These are phyloP conservation scores for Bergia puertoricense DNA, from an alignment of 92 coral and sea anemone genomes.

Conservation along the genomic window DNA sequence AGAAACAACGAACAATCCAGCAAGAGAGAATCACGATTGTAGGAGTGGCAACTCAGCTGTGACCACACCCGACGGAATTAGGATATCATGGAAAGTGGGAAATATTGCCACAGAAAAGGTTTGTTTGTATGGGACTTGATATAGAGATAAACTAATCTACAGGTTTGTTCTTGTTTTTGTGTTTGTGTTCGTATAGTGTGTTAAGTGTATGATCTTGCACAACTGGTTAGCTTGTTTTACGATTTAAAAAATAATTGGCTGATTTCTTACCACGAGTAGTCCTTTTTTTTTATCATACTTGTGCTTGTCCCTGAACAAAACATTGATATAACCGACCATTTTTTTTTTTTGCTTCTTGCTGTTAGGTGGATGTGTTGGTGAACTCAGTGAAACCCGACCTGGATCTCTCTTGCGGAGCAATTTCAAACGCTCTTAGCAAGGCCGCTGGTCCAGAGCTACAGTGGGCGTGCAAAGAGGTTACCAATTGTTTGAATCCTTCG, in stretches of 20 bases:
- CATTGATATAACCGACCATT: background rate
- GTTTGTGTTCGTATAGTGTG: no score
- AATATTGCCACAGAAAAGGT: background rate
- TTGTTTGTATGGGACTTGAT: background rate
- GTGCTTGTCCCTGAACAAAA: no score
- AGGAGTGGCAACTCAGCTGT: background rate
- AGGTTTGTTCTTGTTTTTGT: no score
- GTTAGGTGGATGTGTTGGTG: constrained; percentile 46
- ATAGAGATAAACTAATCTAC: no score
- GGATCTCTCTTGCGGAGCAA: constrained; percentile 27
- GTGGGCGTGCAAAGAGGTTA: constrained; percentile 26
- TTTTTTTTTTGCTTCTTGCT: background rate
- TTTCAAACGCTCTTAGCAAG: constrained; percentile 33
- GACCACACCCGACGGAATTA: background rate
- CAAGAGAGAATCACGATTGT: background rate
- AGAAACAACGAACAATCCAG: no score
- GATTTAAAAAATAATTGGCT: no score
- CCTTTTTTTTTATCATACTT: no score
- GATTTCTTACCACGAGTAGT: no score
- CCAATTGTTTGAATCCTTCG: background rate
- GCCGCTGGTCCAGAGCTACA: constrained; percentile 33
- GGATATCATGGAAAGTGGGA: background rate
- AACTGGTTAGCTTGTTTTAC: no score
- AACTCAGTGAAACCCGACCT: constrained; percentile 30
- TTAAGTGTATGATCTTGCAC: no score